Conservation (phyloP, 2,797 vertebrate species). For the Poeciliopsis presidionis region DNA sequence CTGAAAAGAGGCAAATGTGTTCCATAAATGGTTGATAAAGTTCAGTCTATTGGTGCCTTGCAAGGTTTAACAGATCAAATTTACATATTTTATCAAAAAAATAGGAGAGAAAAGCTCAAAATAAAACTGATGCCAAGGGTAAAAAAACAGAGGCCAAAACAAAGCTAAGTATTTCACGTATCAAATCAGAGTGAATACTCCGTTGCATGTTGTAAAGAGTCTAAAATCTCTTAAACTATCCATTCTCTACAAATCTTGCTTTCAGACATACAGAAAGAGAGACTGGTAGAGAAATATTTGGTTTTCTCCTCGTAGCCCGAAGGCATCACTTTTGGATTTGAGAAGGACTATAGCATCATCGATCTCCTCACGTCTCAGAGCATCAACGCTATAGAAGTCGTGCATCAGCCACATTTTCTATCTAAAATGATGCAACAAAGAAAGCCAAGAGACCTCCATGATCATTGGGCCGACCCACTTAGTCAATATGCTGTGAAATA, state of each 20-base stretch:
- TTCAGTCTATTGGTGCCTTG: not conserved
- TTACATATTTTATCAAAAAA: not conserved
- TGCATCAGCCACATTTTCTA: constrained; percentile 7
- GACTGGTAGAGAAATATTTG: constrained; percentile 19
- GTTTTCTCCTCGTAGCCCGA: constrained; percentile 2
- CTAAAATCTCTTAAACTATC: not conserved
- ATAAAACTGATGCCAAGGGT: not conserved
- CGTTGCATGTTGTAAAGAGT: not conserved
- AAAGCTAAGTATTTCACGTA: not conserved
- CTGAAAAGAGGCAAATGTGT: not conserved
- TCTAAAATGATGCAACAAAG: constrained; percentile 31
- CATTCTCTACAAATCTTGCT: not conserved
- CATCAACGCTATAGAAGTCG: constrained; percentile 25
- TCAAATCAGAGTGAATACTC: not conserved
- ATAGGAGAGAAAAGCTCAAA: not conserved
- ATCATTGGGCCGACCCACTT: constrained; percentile 15
- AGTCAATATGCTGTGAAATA: constrained; percentile 25
- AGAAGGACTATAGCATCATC: constrained; percentile 28
- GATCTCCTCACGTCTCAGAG: constrained; percentile 30
- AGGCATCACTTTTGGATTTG: constrained; percentile 10
- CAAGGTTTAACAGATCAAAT: not conserved
- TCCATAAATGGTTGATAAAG: not conserved
- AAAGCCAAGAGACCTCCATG: constrained; percentile 20
- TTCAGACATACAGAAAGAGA: not conserved
- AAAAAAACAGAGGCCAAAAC: not conserved